Base-by-base conservation (phyloP, 2,113 vertebrate genomes). In the Phyllopteryx taeniolatus region DNA sequence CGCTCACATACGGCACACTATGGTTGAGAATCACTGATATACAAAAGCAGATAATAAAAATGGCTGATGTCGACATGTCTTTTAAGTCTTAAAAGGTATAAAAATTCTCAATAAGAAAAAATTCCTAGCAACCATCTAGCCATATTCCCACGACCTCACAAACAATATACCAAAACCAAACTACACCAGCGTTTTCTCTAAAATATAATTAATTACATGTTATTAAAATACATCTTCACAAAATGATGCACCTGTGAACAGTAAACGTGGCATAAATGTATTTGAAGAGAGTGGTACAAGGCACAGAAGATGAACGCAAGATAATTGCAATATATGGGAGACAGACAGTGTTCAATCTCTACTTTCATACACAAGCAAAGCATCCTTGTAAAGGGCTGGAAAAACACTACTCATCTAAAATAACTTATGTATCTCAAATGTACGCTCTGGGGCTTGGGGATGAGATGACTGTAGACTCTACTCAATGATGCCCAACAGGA, bases 201-300 rank as follows among this genome's bases (percentile, higher is more conserved):
- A 76, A 70, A 75, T 61, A 33, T 82, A 53, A 22, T 56, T 82
- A 53, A 22, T 56, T 10, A 74, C 74, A 70, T 80, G 75, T 79
- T 79, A 85, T 80, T 82, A 89, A 87, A 89, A 83, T 86, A 85
- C 72, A 33, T 70, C 62, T 80, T 76, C 62, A 77, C 72, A 74
- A 73, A 54, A 71, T 73, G 53, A 81, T 47, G 62, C 76, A 75
- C 70, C 84, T 70, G 70, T 79, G 79, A 78, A 78, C 76, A 76
- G 67, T 72, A 72, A 64, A 78, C 74, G 81, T 62, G 73, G 73
- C 79, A 59, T 85, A 83, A 71, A 84, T 82, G 79, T 33, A 22
- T 19, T 82, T 63, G 57, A 14, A 71, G 51, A 65, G 71, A 65
- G 80, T 3, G 5, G 71, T 57, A 72, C 44, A 86, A 90, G 85